Evolutionary conservation across 1,140 invertebrate genomes (phyloP).

Genomic region (Gryllus bimaculatus): DNA sequence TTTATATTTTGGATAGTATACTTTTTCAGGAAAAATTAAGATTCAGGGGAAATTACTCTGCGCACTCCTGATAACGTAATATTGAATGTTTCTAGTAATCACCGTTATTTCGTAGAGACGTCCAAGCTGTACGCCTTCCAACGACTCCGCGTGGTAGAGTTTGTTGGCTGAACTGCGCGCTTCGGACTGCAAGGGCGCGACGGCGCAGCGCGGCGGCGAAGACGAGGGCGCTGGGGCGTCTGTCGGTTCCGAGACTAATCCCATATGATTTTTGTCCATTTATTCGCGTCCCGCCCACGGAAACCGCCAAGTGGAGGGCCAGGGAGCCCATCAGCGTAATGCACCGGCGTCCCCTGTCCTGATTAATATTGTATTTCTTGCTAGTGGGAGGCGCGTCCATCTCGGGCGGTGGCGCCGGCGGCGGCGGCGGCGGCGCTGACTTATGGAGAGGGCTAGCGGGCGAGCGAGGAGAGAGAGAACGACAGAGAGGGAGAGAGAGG

Average conservation of each 20-base stretch:
- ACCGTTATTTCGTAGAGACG: too few relatives aligned
- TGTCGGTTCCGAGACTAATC: conserved; percentile 14
- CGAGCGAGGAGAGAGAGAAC: neutral
- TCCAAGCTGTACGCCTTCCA: too few relatives aligned
- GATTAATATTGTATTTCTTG: conserved; percentile 18
- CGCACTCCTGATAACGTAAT: too few relatives aligned
- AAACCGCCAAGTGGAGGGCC: neutral
- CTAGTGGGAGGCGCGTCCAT: conserved; percentile 7
- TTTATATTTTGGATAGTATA: too few relatives aligned
- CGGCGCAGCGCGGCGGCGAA: neutral
- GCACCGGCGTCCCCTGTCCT: conserved; percentile 8
- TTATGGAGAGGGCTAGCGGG: neutral
- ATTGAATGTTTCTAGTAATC: too few relatives aligned
- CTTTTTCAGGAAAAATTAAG: too few relatives aligned
- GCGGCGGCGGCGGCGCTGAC: neutral
- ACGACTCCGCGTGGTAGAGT: too few relatives aligned
- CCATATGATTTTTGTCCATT: conserved; percentile 18
- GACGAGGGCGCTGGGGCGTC: too few relatives aligned
- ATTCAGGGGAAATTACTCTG: too few relatives aligned
- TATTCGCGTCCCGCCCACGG: conserved; percentile 5
- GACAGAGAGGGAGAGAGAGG: too few relatives aligned
- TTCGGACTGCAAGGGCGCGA: neutral
- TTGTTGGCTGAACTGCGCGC: neutral
- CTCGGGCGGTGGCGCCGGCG: neutral
- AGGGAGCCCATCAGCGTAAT: conserved; percentile 10